Percentiles rank a stretch among this genome's conserved stretches.
Evolutionary conservation across 2,888 invertebrate genomes (phyloP).

Genomic region (Antitype chi): DNA sequence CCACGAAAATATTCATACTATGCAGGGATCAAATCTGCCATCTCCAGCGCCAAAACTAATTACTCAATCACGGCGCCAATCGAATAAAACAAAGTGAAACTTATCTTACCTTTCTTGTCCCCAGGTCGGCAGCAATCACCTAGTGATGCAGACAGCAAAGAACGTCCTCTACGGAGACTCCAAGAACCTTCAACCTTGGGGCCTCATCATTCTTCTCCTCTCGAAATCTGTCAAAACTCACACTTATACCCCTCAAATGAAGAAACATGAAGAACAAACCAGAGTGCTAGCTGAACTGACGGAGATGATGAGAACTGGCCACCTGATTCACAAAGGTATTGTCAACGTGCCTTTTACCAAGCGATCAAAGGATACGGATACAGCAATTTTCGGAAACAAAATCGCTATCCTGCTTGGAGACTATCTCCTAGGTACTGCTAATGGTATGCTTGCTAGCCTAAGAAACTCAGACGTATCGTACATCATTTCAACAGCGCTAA

Average conservation of each 20-base stretch:
- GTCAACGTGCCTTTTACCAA: conserved; percentile 88
- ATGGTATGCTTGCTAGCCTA: conserved; percentile 94
- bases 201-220: conserved; percentile 95
- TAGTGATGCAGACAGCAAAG: conserved; percentile 96
- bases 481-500: conserved; percentile 94
- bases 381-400: conserved; percentile 96
- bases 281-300: conserved; percentile 92
- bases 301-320: conserved; percentile 96
- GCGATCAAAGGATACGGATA: conserved; percentile 91
- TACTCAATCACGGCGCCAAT: not conserved
- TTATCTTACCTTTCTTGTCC: conserved; percentile 45
- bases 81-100: not conserved
- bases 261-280: conserved; percentile 90
- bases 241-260: conserved; percentile 90
- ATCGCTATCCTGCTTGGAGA: conserved; percentile 96
- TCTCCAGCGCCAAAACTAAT: no score
- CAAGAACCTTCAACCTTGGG: conserved; percentile 96
- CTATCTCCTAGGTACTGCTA: conserved; percentile 95
- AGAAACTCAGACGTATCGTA: conserved; percentile 94
- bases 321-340: conserved; percentile 94
- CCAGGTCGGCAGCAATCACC: conserved; percentile 95
- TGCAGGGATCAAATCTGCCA: not conserved
- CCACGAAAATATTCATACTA: not conserved
- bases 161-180: conserved; percentile 95
- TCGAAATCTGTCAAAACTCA: conserved; percentile 93